phyloP scores from a whole-genome alignment of 2,113 vertebrate species.

The Kryptolebias marmoratus region DNA sequence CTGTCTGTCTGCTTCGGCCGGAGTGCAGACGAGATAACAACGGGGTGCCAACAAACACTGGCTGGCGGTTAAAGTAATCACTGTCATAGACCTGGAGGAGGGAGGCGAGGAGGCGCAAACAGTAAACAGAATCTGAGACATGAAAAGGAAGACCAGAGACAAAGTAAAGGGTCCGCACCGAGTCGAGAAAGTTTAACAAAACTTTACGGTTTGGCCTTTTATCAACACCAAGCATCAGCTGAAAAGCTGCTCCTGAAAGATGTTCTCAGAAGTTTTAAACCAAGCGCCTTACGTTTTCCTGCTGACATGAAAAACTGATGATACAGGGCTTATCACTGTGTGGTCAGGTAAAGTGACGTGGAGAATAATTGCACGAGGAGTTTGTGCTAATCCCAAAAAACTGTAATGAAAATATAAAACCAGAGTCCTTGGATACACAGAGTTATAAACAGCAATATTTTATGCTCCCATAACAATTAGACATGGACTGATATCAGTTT shows the following conservation, averaged over 20 bases:
- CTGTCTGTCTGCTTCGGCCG: slow-evolving; percentile 21
- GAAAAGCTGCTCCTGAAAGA: too few species aligned
- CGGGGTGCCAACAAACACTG: slow-evolving; percentile 61
- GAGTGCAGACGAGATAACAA: slow-evolving; percentile 57
- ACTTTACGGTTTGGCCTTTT: not conserved
- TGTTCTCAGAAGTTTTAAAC: too few species aligned
- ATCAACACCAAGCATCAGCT: not conserved
- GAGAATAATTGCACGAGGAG: too few species aligned
- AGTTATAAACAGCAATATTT: too few species aligned
- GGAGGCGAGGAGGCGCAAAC: slow-evolving; percentile 28
- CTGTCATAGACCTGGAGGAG: slow-evolving; percentile 60
- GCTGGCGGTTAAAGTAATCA: slow-evolving; percentile 60
- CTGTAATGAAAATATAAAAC: too few species aligned
- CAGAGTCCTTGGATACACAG: too few species aligned
- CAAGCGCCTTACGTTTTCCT: too few species aligned
- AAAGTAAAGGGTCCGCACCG: slow-evolving; percentile 4
- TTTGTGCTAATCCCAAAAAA: too few species aligned
- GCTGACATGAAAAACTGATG: not conserved
- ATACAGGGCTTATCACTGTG: not conserved
- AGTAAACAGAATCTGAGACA: slow-evolving; percentile 16
- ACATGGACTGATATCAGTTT: too few species aligned
- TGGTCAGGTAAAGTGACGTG: too few species aligned
- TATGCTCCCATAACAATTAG: too few species aligned
- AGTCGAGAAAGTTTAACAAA: not conserved
- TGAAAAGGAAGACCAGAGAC: not conserved